Base-by-base conservation (phyloP, 2,888 invertebrate species). In the Trissolcus brochymenae region DNA sequence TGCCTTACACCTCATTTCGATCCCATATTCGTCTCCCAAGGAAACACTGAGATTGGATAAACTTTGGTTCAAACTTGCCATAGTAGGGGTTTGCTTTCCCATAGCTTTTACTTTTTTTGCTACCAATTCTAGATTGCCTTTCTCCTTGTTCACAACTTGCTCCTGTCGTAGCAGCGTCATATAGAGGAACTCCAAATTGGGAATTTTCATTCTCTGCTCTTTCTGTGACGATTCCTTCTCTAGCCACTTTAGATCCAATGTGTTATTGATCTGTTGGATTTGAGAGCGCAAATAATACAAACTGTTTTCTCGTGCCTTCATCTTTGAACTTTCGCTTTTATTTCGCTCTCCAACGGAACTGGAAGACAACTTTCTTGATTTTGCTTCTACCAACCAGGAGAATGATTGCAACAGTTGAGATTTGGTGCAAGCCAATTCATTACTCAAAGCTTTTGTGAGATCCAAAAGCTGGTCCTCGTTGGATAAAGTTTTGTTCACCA, bases 231-330 rank as follows among this genome's bases (percentile, higher is more conserved):
- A 83, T 19, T 85, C 83, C 16, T 81, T 86, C 85, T 90, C 92
- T 29, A 93, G 92, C 96, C 96, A 96, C 81, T 95, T 94, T 60
- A 93, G 91, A 84, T 96, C 95, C 2, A 97, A 90, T 1, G 93
- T 92, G 73, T 92, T 92, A 78, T 94, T 93, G 0, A 94, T 93
- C 84, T 95, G 94, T 2, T 92, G 91, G 6, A 96, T 84, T 82
- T 96, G 95, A 0, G 92, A 93, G 79, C 95, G 94, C 29, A 96
- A 92, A 82, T 95, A 94, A 82, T 93, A 93, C 1, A 93, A 90
- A 35, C 93, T 90, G 64, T 93, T 93, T 82, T 94, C 92, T 4
- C 97, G 91, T 9, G 94, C 93, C 0, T 92, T 90, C 62, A 95
- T 90, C 61, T 94, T 92, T 76, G 93, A 92, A 6, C 91, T 91